Evolutionary conservation across 2,113 vertebrate species (phyloP).

Genomic region (Urocynchramus pylzowi): DNA sequence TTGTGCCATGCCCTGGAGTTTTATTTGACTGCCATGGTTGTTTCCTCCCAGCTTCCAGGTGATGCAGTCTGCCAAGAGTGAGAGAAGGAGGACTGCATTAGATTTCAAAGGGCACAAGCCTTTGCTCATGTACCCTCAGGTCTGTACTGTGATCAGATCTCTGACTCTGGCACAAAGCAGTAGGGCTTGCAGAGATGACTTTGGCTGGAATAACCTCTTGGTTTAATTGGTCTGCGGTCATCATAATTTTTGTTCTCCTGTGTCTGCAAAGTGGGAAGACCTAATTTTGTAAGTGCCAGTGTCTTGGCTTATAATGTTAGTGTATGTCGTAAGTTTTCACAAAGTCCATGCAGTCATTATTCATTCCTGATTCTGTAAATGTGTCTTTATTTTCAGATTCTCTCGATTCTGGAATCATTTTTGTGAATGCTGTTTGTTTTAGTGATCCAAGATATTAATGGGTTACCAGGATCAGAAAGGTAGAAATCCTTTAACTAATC

Average conservation of each 20-base stretch:
- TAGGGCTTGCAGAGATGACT: not conserved
- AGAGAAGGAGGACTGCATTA: not conserved
- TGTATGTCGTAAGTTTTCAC: not conserved
- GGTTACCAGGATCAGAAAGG: not conserved
- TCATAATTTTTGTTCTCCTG: not conserved
- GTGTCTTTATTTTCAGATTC: not conserved
- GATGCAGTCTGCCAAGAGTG: not conserved
- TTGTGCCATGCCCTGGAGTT: not conserved
- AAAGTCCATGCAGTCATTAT: not conserved
- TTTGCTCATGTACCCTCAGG: not conserved
- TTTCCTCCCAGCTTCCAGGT: not conserved
- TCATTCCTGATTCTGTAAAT: not conserved
- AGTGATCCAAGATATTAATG: not conserved
- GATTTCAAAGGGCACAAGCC: not conserved
- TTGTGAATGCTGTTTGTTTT: not conserved
- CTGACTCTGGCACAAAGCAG: not conserved
- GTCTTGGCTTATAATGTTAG: not conserved
- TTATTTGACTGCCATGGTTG: not conserved
- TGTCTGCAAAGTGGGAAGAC: not conserved
- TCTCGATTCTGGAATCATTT: not conserved
- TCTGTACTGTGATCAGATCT: not conserved
- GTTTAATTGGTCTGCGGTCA: not conserved
- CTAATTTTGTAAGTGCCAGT: not conserved
- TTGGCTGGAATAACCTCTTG: not conserved
- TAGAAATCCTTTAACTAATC: not conserved